These are phyloP conservation scores for Platyura marginata DNA, from an alignment of 1,140 invertebrate genomes.

Conservation along the genomic window DNA sequence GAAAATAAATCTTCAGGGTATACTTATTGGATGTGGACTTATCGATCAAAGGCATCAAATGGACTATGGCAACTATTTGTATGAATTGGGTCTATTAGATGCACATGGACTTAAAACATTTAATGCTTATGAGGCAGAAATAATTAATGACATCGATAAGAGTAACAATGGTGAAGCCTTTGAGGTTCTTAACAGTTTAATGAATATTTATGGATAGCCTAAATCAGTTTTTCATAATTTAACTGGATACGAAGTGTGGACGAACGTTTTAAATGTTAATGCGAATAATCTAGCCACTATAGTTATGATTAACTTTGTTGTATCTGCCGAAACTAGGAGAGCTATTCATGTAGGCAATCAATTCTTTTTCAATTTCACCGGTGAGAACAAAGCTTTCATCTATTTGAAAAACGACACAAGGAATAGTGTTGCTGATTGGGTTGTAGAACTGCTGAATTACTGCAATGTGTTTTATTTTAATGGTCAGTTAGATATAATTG, in stretches of 20 bases:
- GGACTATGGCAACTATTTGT: slow-evolving; percentile 63
- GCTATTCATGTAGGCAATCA: slow-evolving; percentile 69
- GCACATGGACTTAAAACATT: slow-evolving; percentile 39
- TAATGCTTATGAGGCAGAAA: slow-evolving; percentile 34
- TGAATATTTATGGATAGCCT: slow-evolving; percentile 47
- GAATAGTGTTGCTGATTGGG: slow-evolving; percentile 57
- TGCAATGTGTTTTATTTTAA: slow-evolving; percentile 61
- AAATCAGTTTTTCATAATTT: slow-evolving; percentile 54
- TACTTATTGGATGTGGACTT: slow-evolving; percentile 74
- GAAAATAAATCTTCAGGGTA: slow-evolving; percentile 44
- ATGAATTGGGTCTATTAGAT: slow-evolving; percentile 62
- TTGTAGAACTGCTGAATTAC: slow-evolving; percentile 43
- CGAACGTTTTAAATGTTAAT: slow-evolving; percentile 49
- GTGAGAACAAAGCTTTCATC: slow-evolving; percentile 36
- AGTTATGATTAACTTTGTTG: slow-evolving; percentile 33
- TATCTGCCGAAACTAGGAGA: slow-evolving; percentile 35
- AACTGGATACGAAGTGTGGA: slow-evolving; percentile 61
- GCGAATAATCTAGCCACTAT: slow-evolving; percentile 23
- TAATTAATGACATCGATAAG: slow-evolving; percentile 35
- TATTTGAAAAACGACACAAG: slow-evolving; percentile 62
- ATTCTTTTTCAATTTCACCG: slow-evolving; percentile 36
- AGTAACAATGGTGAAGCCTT: slow-evolving; percentile 44
- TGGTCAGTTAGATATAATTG: slow-evolving; percentile 71
- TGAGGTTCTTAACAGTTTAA: slow-evolving; percentile 45
- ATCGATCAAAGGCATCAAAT: slow-evolving; percentile 65